Evolutionary conservation across 1,140 invertebrate genomes (phyloP).

Genomic region (Polyergus mexicanus): DNA sequence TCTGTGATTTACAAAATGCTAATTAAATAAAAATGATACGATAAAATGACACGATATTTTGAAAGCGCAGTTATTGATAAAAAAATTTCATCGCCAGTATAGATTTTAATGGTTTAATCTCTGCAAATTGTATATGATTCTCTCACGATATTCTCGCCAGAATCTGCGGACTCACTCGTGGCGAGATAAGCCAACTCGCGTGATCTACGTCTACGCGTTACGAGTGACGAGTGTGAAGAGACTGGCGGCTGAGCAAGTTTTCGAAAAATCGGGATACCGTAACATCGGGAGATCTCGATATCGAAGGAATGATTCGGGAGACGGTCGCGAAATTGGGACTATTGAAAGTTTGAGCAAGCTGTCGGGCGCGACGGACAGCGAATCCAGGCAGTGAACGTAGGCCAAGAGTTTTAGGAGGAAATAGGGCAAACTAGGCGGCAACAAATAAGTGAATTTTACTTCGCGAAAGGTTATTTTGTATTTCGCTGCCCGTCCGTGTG

Average conservation of each 20-base stretch:
- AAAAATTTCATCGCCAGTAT: neutral
- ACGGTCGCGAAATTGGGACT: slow-evolving; percentile 33
- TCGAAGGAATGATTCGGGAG: slow-evolving; percentile 19
- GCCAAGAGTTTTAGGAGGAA: slow-evolving; percentile 4
- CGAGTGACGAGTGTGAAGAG: slow-evolving; percentile 84
- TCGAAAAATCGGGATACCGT: slow-evolving; percentile 26
- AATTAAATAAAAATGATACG: no score
- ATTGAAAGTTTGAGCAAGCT: slow-evolving; percentile 16
- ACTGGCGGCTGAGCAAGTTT: slow-evolving; percentile 70
- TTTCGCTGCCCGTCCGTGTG: neutral
- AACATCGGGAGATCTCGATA: slow-evolving; percentile 31
- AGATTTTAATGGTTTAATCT: slow-evolving; percentile 19
- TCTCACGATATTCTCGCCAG: slow-evolving; percentile 64
- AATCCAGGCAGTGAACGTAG: slow-evolving; percentile 58
- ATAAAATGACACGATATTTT: neutral
- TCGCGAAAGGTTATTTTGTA: slow-evolving; percentile 2
- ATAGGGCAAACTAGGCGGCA: slow-evolving; percentile 12
- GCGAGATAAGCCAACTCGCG: neutral
- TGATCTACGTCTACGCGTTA: neutral
- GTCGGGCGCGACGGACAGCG: slow-evolving; percentile 53
- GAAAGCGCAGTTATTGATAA: neutral
- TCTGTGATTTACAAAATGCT: neutral
- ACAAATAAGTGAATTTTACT: slow-evolving; percentile 48
- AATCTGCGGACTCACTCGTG: slow-evolving; percentile 84
- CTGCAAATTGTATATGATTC: neutral